Base-by-base conservation (phyloP, 2,113 vertebrate genomes). In the Melanocharis versteri region DNA sequence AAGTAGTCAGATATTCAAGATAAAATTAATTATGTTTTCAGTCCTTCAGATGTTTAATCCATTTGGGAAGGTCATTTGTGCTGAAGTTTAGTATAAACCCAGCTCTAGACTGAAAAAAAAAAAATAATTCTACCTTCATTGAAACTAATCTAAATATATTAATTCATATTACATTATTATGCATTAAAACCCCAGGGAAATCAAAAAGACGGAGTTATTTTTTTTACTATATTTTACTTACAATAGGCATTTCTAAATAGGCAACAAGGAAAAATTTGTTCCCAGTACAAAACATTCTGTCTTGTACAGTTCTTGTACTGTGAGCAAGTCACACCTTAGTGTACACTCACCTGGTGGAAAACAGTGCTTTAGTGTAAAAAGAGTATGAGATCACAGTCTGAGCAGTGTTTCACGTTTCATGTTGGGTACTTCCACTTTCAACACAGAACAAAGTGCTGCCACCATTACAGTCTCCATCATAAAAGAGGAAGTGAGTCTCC, bases 21-120 rank as follows among this genome's bases (percentile, higher is more conserved):
- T 42, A 80, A 28, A 83, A 85, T 84, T 87, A 94, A 84, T 91
- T 94, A 76, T 91, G 65, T 12, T 87, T 94, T 90, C 19, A 16
- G 54, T 69, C 75, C 48, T 89, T 93, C 61, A 73, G 37, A 42
- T 87, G 40, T 65, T 82, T 72, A 69, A 95, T 61, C 61, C 27
- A 66, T 85, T 89, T 92, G 53, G 37, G 61, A 86, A 94, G 77
- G 91, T 95, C 82, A 66, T 81, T 93, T 84, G 39, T 79, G 42
- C 54, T 91, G 35, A 79, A 87, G 19, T 65, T 87, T 71, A 90
- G 17, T 42, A 88, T 14, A 76, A 85, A 80, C 1, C 4, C 13
- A 80, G 18, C 11, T 83, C 62, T 45, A 54, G n/a, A 85, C 37
- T 24, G 20, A 45, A 77, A 94, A 95, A 91, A 72, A 45, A 83